Conservation (phyloP, 2,113 vertebrate genomes). For the Nothocercus julius region DNA sequence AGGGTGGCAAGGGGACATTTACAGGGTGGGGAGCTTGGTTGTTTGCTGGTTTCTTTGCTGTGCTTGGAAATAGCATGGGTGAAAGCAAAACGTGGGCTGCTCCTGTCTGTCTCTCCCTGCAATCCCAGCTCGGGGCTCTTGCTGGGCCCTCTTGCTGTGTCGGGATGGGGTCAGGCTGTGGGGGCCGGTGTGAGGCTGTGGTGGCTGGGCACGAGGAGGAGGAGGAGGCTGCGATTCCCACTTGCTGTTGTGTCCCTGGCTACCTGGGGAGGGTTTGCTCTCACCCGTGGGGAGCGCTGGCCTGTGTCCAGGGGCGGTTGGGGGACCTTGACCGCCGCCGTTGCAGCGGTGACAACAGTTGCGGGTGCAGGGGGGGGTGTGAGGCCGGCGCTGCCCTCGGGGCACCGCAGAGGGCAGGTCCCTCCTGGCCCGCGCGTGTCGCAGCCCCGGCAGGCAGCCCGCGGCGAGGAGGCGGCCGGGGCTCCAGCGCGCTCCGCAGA, state of each 20-base stretch:
- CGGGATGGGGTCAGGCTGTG: too few relatives aligned
- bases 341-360: accelerated
- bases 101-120: background rate
- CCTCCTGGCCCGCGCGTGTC: accelerated
- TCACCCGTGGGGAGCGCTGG: accelerated
- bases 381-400: accelerated
- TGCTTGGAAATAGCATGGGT: background rate
- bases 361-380: accelerated
- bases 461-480: accelerated
- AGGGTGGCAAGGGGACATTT: too few relatives aligned
- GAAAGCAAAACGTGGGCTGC: background rate
- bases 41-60: background rate
- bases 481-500: background rate
- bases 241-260: background rate
- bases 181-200: too few relatives aligned
- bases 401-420: accelerated
- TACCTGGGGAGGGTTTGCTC: accelerated
- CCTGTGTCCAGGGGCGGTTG: accelerated
- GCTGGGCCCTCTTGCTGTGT: too few relatives aligned
- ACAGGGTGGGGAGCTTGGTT: too few relatives aligned
- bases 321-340: background rate
- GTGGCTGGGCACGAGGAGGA: background rate
- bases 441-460: background rate
- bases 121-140: background rate
- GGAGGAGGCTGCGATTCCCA: background rate